Evolutionary conservation across 2,797 vertebrate species (phyloP), one percentile per base, ranked within the genome.

Genomic region (Pygocentrus nattereri): DNA sequence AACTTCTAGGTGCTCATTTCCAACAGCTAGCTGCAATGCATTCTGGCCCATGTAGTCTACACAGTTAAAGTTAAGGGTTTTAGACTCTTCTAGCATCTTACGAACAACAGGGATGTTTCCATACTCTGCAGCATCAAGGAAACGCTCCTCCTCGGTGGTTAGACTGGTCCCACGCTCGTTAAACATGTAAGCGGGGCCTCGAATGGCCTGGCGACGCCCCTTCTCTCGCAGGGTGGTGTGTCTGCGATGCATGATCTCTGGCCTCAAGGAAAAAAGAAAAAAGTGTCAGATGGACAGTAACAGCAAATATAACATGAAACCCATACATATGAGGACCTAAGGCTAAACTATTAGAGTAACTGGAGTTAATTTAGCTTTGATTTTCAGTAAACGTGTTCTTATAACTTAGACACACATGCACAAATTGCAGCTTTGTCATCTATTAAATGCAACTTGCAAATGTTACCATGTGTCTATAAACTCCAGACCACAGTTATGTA

Each of bases 41-140:
- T 99, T 99, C 88, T 99, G 98, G 76, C 98, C 98, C 98, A 99
- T 99, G 88, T 99, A 99, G 93, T 99, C 97, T 3, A 99, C 98
- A 0, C 96, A 98, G 74, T 99, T 99, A 83, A 96, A 97, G 90
- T 98, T 99, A 68, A 99, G 95, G 0, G 98, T 98, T 92, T 97
- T 96, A 90, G 97, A 98, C 78, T 99, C 98, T 78, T 99, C 98
- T 87, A 99, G 90, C 98, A 99, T 99, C 89, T 98, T 98, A 54
- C 98, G 95, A 41, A 99, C 97, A 3, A 99, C 97, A 0, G 98
- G 98, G 71, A 99, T 99, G 92, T 99, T 99, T 84, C 98, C 98
- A 75, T 99, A 99, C 76, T 99, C 98, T 0, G 98, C 98, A 0
- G 98, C 96, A 38, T 99, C 97, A 0, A 99, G 88, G 74, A 99